Base-by-base conservation (phyloP, 1,140 invertebrate genomes). In the Meteorus sp. region DNA sequence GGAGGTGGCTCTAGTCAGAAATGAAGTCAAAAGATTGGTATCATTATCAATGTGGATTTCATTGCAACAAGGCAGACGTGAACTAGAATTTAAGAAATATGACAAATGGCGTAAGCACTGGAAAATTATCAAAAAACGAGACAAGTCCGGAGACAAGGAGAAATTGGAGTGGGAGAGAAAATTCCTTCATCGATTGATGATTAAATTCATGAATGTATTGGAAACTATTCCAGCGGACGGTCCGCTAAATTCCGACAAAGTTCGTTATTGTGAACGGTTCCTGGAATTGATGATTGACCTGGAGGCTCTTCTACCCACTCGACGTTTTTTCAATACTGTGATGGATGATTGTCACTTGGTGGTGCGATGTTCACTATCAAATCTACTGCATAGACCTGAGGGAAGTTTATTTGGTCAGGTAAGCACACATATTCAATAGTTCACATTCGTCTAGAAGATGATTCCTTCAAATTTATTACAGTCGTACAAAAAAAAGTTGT, bases 231-330 rank as follows among this genome's bases (percentile, higher is more conserved):
- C 87, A 0, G 73, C 82, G 50, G 67, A 85, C 1, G 85, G 82
- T 51, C 67, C 78, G 41, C 68, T 88, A n/a, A 75, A 81, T 56
- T 55, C 77, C 1, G 84, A 87, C 27, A 84, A 88, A 75, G 77
- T 92, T 25, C 83, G 85, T 58, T 99, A 97, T 76, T 97, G 93
- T 77, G 97, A 99, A 81, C 85, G 96, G 57, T 98, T 99, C 80
- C 74, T 99, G 27, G 95, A 99, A 79, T 81, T 99, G 27, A 85
- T 99, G 74, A 97, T 98, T 61, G 98, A 99, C 75, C 81, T 99
- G 48, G 95, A 99, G 75, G 94, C 96, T 17, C 81, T 98, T 51
- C 79, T 99, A 61, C 94, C 95, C 1, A 99, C 97, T 0, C 84
- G 97, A 48, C 84, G 97, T 45, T 99, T 98, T 80, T 97, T 99